Evolutionary conservation across 2,113 vertebrate species (phyloP), one percentile per base, ranked within the genome.

Genomic region (Dermatemys mawii): DNA sequence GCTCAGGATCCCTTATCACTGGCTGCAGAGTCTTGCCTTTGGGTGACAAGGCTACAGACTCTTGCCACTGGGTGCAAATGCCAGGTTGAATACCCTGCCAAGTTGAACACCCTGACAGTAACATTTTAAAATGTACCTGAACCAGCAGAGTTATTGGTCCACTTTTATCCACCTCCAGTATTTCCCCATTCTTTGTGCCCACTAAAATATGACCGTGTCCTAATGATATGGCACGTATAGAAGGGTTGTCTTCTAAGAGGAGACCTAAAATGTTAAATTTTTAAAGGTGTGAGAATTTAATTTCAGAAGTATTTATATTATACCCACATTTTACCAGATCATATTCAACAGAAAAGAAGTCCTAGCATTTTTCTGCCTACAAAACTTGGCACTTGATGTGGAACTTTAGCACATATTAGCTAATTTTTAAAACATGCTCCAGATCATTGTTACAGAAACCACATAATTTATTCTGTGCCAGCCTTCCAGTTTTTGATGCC

Each of bases 101-200:
- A 5, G 9, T 70, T 38, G n/a, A 70, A 38, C 19, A 70, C 5
- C 19, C 63, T 9, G 16, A 70, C n/a, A 24, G 55, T 84, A 88
- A 57, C 46, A 26, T 93, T 67, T 95, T 76, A 90, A 96, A 50
- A 93, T 27, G 2, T 98, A 99, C 98, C 98, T 99, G 98, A 94
- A 98, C 98, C 87, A 99, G 97, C 94, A 99, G 97, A 90, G 99
- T 99, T 96, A 99, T 98, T 90, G 99, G 99, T 41, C 99, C 99
- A 95, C 98, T 99, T 98, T 99, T 99, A 97, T 99, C 99, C 92
- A 99, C 99, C 96, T 99, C 99, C 94, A 99, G 81, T 97, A 99
- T 99, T 98, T 99, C 99, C 32, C 99, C 99, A 38, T 99, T 99
- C 97, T 99, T 99, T 81, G 99, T 99, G 83, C 99, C 99, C 95